Evolutionary conservation across 1,140 invertebrate species (phyloP), one percentile per base, ranked within the genome.

Genomic region (Babylonia areolata): DNA sequence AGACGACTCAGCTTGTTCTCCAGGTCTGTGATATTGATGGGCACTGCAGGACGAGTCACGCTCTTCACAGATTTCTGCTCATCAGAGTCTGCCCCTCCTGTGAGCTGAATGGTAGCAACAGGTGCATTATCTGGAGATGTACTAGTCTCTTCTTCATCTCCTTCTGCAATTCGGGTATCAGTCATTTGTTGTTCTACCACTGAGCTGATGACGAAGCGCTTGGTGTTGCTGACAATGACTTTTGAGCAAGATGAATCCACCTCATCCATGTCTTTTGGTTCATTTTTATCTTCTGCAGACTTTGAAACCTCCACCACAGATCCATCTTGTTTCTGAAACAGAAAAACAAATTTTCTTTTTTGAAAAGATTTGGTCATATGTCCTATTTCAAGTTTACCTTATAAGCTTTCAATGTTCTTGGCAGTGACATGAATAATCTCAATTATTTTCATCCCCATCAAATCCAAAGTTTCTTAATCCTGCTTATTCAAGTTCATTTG

Each of bases 11-110:
- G 86, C 83, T 93, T 91, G 82, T 92, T 89, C 58, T 90, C 85
- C 35, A 93, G 80, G 85, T 91, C 91, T 87, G 81, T 89, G 35
- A 93, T 88, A 85, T 93, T 90, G 23, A 93, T 88, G 69, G 91
- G 91, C n/a, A 91, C 91, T 31, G 85, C 58, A 42, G 87, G 75
- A n/a, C 79, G 79, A n/a, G 86, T 87, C 86, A 64, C 88, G 78
- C 79, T 82, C 86, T 86, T 87, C 85, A 85, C 71, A 80, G 54
- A 82, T 58, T 85, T 40, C 88, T 90, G 80, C 83, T 89, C 81
- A 87, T 89, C 77, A 89, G 80, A 82, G 80, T 88, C 84, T 9
- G 84, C 33, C 35, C 90, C 91, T 71, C 64, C 81, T 75, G 89
- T 87, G 23, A 85, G 54, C 73, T 84, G 39, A 42, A 58, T 20